These are phyloP conservation scores for Chaetops frenatus DNA, from an alignment of 2,113 vertebrate species.

Conservation along the genomic window DNA sequence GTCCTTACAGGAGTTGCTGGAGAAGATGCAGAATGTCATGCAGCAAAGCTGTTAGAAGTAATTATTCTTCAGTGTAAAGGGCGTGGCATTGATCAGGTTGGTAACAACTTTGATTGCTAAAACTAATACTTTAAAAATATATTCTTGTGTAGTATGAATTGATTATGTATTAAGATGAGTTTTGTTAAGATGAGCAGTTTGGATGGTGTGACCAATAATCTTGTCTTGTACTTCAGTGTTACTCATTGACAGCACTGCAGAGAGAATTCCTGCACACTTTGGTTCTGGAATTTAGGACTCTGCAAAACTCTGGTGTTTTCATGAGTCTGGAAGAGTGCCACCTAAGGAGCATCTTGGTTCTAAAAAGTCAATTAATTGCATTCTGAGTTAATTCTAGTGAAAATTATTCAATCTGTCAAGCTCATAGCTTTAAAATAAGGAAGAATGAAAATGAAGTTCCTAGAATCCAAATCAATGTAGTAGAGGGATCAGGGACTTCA, in stretches of 20 bases:
- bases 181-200: rapidly evolving
- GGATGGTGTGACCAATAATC: not conserved
- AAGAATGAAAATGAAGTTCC: not conserved
- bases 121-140: not conserved
- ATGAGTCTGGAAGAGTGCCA: not conserved
- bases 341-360: not conserved
- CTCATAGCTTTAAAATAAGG: not conserved
- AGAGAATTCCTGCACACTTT: not conserved
- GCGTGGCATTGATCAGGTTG: constrained; percentile 96
- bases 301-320: not conserved
- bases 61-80: constrained; percentile 98
- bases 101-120: not conserved
- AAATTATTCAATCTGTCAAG: not conserved
- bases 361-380: not conserved
- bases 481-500: not conserved
- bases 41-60: constrained; percentile 94
- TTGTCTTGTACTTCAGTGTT: not conserved
- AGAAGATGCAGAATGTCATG: constrained; percentile 97
- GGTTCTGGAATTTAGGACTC: not conserved
- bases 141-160: not conserved
- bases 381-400: not conserved
- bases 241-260: not conserved
- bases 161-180: not conserved
- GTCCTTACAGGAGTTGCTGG: constrained; percentile 96
- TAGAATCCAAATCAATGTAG: not conserved